These are phyloP conservation scores for Limnephilus auricula DNA, from an alignment of 2,888 invertebrate genomes.

Conservation along the genomic window DNA sequence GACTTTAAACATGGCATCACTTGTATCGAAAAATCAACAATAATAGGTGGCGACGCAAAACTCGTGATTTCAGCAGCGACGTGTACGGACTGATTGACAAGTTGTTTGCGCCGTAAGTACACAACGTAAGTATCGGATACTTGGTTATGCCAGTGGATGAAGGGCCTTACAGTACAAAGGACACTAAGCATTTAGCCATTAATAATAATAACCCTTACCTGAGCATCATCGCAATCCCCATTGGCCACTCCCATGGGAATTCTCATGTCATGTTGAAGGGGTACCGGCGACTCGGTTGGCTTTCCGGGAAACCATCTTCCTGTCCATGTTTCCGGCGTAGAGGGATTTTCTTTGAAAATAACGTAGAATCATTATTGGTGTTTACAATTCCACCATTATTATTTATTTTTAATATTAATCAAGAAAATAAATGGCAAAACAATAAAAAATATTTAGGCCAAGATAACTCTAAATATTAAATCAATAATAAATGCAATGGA, in stretches of 20 bases:
- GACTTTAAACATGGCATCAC: too few relatives aligned
- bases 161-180: not conserved
- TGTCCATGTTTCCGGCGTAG: conserved; percentile 54
- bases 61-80: too few relatives aligned
- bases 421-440: not conserved
- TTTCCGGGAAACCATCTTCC: conserved; percentile 64
- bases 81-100: too few relatives aligned
- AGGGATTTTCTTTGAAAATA: not conserved
- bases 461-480: too few relatives aligned
- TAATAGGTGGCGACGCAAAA: too few relatives aligned
- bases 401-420: not conserved
- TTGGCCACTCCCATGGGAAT: conserved; percentile 78
- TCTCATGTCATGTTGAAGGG: conserved; percentile 69
- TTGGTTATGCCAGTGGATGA: too few relatives aligned
- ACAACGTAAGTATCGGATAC: too few relatives aligned
- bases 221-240: conserved; percentile 79
- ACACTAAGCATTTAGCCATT: not conserved
- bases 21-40: too few relatives aligned
- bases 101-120: too few relatives aligned
- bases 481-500: too few relatives aligned
- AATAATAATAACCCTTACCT: conserved; percentile 70
- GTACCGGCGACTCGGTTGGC: conserved; percentile 34
- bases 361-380: not conserved
- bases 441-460: not conserved
- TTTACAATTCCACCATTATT: not conserved